Evolutionary conservation across 2,888 invertebrate species (phyloP).

Genomic region (Siphlonurus alternatus): DNA sequence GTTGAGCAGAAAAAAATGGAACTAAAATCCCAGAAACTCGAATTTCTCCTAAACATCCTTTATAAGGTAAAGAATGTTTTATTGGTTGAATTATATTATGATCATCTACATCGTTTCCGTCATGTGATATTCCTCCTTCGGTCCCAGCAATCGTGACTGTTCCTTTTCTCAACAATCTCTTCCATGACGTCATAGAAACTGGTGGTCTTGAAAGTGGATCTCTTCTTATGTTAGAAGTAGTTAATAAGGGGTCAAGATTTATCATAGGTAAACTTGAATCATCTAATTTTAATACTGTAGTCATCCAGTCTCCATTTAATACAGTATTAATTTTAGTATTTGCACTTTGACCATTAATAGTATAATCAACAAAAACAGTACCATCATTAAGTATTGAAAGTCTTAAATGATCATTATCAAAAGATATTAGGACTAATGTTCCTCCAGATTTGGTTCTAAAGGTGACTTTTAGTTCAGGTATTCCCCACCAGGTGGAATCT

Average conservation of each 20-base stretch:
- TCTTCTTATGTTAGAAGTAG: neutral
- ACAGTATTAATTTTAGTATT: neutral
- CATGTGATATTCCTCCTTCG: neutral
- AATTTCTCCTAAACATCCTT: slow-evolving; percentile 80
- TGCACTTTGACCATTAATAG: neutral
- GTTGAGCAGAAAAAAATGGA: slow-evolving; percentile 64
- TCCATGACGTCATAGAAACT: neutral
- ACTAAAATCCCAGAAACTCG: slow-evolving; percentile 66
- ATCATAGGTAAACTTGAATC: neutral
- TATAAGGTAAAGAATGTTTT: neutral
- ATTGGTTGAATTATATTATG: neutral
- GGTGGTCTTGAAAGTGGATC: neutral
- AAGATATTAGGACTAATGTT: slow-evolving; percentile 50
- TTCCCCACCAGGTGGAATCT: neutral
- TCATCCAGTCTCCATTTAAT: neutral
- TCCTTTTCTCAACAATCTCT: neutral
- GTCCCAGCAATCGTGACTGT: neutral
- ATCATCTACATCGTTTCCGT: neutral
- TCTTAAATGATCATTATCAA: slow-evolving; percentile 12
- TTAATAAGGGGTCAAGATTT: neutral
- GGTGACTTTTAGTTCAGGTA: slow-evolving; percentile 40
- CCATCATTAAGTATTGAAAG: neutral
- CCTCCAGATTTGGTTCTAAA: slow-evolving; percentile 40
- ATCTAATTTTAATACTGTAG: neutral
- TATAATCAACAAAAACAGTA: neutral